Conservation (phyloP, 2,888 invertebrate genomes). For the Dynastes maya region DNA sequence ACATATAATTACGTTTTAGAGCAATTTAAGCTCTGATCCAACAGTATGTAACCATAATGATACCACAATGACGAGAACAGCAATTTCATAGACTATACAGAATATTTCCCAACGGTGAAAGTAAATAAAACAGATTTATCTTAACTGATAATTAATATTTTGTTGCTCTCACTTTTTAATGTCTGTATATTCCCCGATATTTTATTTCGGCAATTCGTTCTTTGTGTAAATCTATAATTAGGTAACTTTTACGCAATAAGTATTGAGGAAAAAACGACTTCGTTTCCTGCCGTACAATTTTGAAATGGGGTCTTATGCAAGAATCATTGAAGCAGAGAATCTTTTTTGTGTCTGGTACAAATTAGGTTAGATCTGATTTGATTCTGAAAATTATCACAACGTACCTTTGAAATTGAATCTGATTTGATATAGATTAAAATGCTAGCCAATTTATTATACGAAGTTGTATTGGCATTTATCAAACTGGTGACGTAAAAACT, state of each 20-base stretch:
- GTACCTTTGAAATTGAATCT: background rate
- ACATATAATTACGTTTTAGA: background rate
- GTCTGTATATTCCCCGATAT: background rate
- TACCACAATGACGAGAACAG: background rate
- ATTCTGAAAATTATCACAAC: background rate
- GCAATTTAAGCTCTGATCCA: background rate
- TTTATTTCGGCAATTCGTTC: slow-evolving; percentile 7
- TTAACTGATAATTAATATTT: slow-evolving; percentile 41
- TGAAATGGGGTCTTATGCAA: slow-evolving; percentile 18
- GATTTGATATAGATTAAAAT: too few relatives aligned
- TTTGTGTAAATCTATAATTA: slow-evolving; percentile 15
- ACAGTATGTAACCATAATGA: slow-evolving; percentile 1
- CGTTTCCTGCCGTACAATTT: slow-evolving; percentile 6
- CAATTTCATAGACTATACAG: background rate
- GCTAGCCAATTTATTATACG: too few relatives aligned
- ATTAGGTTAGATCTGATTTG: slow-evolving; percentile 10
- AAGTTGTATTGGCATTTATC: too few relatives aligned
- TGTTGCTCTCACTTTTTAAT: slow-evolving; percentile 20
- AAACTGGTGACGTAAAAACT: too few relatives aligned
- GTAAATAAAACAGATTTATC: slow-evolving; percentile 28
- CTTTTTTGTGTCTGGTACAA: slow-evolving; percentile 6
- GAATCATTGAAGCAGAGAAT: slow-evolving; percentile 33
- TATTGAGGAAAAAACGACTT: slow-evolving; percentile 18
- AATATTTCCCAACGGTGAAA: slow-evolving; percentile 31
- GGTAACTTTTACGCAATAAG: slow-evolving; percentile 12